Evolutionary conservation across 2,888 invertebrate species (phyloP), one percentile per base, ranked within the genome.

Genomic region (Parascotia fuliginaria): DNA sequence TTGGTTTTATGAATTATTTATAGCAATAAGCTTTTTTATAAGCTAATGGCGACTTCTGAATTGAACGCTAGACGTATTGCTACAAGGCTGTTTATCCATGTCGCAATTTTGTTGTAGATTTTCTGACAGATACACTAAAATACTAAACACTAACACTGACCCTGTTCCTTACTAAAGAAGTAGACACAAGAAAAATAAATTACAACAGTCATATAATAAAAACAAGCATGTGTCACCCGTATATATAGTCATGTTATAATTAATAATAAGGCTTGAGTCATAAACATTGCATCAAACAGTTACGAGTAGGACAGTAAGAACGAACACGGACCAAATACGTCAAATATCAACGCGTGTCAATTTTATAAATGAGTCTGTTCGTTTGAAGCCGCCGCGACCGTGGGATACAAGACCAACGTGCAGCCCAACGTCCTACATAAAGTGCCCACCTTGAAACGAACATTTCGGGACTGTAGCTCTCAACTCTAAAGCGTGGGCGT

Each of bases 271-370:
- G n/a, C n/a, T n/a, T 24, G 24, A 13, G 40, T 46, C 40, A 34
- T 28, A 39, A 34, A 3, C 41, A 37, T 31, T 34, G 22, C 34
- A 31, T 29, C 41, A 36, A 37, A 31, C 29, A 28, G 34, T 46
- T 36, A 29, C n/a, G 29, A 36, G 9, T 16, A 12, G 16, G n/a
- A 34, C 28, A 15, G 39, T 55, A 45, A 61, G 52, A 42, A 29
- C 60, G 55, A 53, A 67, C 55, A 59, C 56, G 22, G 53, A 67
- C 79, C 77, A 72, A 75, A 79, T 79, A 73, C 72, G 75, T 69
- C 75, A 74, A 78, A 79, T 78, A 81, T 80, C 75, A 77, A 75
- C 78, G 75, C 79, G 85, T 82, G 87, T 86, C 84, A 85, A 81
- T 82, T 77, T 83, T 84, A 85, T 83, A 85, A 85, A 85, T 81